Evolutionary conservation across 1,140 invertebrate genomes (phyloP).

Genomic region (Caenorhabditis tropicalis): DNA sequence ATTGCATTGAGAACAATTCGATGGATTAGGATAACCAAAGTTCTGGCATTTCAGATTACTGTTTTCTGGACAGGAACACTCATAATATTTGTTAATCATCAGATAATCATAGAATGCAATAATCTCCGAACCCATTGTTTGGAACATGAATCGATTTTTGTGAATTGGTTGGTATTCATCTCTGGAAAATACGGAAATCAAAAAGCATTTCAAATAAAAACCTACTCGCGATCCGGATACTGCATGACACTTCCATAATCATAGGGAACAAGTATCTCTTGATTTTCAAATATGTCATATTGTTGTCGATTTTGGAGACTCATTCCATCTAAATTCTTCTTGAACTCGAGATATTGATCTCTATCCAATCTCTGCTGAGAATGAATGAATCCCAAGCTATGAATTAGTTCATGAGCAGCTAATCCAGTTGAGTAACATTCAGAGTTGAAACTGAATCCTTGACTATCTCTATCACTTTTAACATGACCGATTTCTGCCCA

Average conservation of each 20-base stretch:
- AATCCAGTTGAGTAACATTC: neutral
- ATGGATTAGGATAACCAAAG: neutral
- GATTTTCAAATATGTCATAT: neutral
- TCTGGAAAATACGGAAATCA: neutral
- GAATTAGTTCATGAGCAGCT: neutral
- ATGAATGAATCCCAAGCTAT: slow-evolving; percentile 6
- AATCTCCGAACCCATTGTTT: neutral
- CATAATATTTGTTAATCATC: slow-evolving; percentile 16
- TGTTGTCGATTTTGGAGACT: neutral
- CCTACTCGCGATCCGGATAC: neutral
- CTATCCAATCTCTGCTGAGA: neutral
- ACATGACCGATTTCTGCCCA: neutral
- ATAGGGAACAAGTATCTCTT: neutral
- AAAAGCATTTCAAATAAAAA: neutral
- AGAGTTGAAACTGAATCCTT: neutral
- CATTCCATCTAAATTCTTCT: neutral
- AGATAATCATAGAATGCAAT: slow-evolving; percentile 1
- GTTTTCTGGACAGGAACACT: neutral
- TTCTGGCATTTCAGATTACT: neutral
- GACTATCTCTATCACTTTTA: neutral
- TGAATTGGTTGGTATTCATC: neutral
- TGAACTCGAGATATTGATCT: neutral
- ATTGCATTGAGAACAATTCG: slow-evolving; percentile 3
- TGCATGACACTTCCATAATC: slow-evolving; percentile 1
- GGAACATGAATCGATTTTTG: neutral